Evolutionary conservation across 2,797 vertebrate species (phyloP).

Genomic region (Podarcis lilfordi): DNA sequence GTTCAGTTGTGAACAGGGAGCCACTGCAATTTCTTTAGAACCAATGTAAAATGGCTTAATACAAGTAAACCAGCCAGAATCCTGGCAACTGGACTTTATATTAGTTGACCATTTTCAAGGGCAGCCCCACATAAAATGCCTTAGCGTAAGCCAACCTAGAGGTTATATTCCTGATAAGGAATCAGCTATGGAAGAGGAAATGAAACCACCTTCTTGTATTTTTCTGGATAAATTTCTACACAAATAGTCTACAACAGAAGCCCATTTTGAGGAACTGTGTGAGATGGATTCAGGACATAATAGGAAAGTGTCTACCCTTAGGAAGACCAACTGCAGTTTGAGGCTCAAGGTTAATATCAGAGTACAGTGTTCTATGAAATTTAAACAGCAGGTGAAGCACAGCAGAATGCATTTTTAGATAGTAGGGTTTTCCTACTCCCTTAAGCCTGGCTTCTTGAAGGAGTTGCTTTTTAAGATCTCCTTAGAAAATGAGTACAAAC

Average conservation of each 20-base stretch:
- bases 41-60: no score
- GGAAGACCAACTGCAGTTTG: constrained; percentile 58
- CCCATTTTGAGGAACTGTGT: constrained; percentile 51
- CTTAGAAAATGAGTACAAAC: neutral
- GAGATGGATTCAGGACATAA: constrained; percentile 55
- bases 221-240: constrained; percentile 49
- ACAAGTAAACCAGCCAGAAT: no score
- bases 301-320: constrained; percentile 60
- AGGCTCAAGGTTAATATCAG: constrained; percentile 68
- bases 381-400: constrained; percentile 59
- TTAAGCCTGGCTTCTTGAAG: constrained; percentile 59
- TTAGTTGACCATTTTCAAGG: no score
- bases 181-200: neutral
- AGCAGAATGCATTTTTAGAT: constrained; percentile 42
- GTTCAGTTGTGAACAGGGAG: no score
- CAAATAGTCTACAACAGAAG: constrained; percentile 46
- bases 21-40: no score
- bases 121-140: no score
- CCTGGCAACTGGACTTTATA: no score
- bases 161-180: neutral
- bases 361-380: constrained; percentile 57
- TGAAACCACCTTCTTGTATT: constrained; percentile 41
- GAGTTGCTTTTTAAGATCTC: constrained; percentile 34
- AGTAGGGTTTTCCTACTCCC: neutral
- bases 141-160: no score